Base-by-base conservation (phyloP, 2,113 vertebrate genomes). In the Ophthalmolycus amberensis region DNA sequence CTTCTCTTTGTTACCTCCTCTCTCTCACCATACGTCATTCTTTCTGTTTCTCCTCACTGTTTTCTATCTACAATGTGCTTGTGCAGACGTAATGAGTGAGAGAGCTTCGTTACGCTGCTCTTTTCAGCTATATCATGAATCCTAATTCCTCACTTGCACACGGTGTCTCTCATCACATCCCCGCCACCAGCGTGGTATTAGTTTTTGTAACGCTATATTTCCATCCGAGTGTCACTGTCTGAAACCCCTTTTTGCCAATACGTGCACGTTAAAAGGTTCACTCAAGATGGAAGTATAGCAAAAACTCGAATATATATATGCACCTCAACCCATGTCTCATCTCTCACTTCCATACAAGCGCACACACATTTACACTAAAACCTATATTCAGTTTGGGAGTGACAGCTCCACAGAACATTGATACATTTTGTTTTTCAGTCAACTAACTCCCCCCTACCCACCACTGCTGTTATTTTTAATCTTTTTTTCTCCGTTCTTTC, bases 371-470 rank as follows among this genome's bases (percentile, higher is more conserved):
- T 48, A 65, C 44, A 32, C 32, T 32, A 5, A 15, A 16, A 38
- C 8, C 50, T 60, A 75, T 71, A 76, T 75, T 77, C 48, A 56
- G 60, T 65, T 27, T 72, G 40, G 44, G 32, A 18, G 38, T 58
- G 38, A 79, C 71, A 71, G 65, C 74, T 82, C 38, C 52, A 68
- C 10, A 72, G 72, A 18, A 54, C 58, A 81, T 75, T 84, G 15
- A 80, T 37, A 3, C 27, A 85, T 85, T 20, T 79, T 77, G 48
- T 70, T 85, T 68, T 80, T 46, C 16, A 9, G 38, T 54, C 9
- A 40, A 38, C 6, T 11, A 18, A 32, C 14, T 15, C 1, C 22
- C 29, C 3, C 44, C 14, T 12, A 5, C 42, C 10, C 32, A 66
- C 42, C 29, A 69, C 48, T 73, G 5, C 63, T 68, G 8, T 67